phyloP scores from a whole-genome alignment of 2,888 invertebrate species.

The Acrocera orbiculus region DNA sequence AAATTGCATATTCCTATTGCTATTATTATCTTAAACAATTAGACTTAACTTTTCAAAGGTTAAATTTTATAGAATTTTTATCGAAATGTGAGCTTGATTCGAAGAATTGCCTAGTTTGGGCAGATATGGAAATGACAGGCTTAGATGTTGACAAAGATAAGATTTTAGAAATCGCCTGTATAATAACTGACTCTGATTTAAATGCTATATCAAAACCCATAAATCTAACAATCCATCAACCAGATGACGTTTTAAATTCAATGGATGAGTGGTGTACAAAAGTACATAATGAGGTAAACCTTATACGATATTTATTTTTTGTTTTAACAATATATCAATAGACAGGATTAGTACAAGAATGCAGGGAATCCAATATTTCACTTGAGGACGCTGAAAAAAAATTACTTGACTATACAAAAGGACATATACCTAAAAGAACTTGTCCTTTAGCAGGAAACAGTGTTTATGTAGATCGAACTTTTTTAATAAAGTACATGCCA shows the following conservation, averaged over 20 bases:
- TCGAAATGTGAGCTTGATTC: no score
- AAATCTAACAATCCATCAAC: conserved; percentile 59
- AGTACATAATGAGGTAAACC: conserved; percentile 58
- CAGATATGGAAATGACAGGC: conserved; percentile 83
- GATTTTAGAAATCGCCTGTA: conserved; percentile 77
- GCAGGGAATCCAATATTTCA: conserved; percentile 46
- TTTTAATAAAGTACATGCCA: conserved; percentile 71
- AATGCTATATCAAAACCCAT: conserved; percentile 60
- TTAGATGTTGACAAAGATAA: conserved; percentile 55
- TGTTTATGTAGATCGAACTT: conserved; percentile 70
- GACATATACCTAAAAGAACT: conserved; percentile 32
- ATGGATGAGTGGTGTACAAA: conserved; percentile 77
- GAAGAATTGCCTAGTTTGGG: conserved; percentile 42
- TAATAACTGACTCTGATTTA: conserved; percentile 68
- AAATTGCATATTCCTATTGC: no score
- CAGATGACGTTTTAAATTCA: conserved; percentile 45
- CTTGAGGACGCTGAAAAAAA: conserved; percentile 49
- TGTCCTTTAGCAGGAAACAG: conserved; percentile 79
- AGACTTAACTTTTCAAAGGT: no score
- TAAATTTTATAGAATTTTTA: no score
- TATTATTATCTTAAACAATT: no score
- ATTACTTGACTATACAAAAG: conserved; percentile 51
- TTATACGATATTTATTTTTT: neutral
- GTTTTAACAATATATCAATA: conserved; percentile 28
- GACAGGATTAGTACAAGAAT: conserved; percentile 65